A percentile compares a stretch with the other conserved stretches of the same genome.
Evolutionary conservation across 2,797 vertebrate genomes (phyloP).

Genomic region (Craterocephalus amniculus): DNA sequence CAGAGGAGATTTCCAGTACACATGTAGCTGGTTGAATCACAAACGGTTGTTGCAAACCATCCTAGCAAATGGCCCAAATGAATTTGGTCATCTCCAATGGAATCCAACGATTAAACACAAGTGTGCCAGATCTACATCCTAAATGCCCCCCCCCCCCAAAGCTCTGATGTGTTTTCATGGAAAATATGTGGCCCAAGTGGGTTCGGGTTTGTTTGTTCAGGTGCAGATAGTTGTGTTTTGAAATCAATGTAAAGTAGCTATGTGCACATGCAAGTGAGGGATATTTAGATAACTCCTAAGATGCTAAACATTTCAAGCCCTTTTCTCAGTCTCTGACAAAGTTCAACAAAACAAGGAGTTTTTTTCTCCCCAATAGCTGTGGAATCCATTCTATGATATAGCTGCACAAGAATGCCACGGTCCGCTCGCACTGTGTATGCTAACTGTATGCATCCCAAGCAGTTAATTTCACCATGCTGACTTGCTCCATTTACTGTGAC

Average conservation of each 20-base stretch:
- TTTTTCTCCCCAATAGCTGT: constrained; percentile 3
- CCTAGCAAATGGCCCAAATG: neutral
- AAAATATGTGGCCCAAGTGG: neutral
- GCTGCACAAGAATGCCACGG: constrained; percentile 5
- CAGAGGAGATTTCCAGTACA: neutral
- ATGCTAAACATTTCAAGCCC: neutral
- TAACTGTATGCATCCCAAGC: constrained; percentile 14
- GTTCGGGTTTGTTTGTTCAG: neutral
- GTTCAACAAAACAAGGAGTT: constrained; percentile 15
- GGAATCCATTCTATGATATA: constrained; percentile 3
- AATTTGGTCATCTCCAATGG: neutral
- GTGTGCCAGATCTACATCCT: neutral
- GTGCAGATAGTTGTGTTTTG: neutral
- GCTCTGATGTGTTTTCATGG: neutral
- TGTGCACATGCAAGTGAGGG: neutral
- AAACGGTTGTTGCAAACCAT: neutral
- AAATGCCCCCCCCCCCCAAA: neutral
- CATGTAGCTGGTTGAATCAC: neutral
- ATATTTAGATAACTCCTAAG: neutral
- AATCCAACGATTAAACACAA: neutral
- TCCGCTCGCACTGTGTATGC: constrained; percentile 23
- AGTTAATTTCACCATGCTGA: constrained; percentile 27
- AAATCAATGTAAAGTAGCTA: neutral
- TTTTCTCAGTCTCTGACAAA: neutral
- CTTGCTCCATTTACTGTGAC: constrained; percentile 54